These are phyloP conservation scores for Formica aserva DNA, from an alignment of 2,888 invertebrate genomes.

Conservation along the genomic window DNA sequence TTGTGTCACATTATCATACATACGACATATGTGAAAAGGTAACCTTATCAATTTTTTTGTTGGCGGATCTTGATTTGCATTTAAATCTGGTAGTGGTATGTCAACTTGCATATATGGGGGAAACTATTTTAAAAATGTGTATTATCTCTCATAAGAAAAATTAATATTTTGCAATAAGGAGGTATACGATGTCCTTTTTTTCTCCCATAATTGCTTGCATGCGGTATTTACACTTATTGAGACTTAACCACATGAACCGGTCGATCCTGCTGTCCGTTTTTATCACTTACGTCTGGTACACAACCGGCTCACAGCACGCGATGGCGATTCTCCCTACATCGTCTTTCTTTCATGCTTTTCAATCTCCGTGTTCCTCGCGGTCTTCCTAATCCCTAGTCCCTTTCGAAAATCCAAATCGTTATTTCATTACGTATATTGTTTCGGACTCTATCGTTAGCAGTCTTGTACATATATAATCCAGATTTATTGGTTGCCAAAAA, in stretches of 20 bases:
- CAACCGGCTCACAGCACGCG: conserved; percentile 80
- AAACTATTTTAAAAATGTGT: background rate
- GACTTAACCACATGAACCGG: conserved; percentile 77
- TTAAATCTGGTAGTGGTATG: background rate
- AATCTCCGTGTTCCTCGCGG: background rate
- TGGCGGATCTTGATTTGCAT: conserved; percentile 6
- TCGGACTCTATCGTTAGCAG: background rate
- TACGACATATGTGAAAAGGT: background rate
- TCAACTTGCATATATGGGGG: background rate
- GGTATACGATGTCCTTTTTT: conserved; percentile 55
- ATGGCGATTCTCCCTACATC: conserved; percentile 61
- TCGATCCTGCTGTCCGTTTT: conserved; percentile 79
- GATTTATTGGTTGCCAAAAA: background rate
- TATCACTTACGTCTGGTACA: conserved; percentile 79
- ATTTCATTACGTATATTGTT: background rate
- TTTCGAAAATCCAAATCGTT: conserved; percentile 9
- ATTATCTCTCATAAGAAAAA: conserved; percentile 68
- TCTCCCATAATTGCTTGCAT: conserved; percentile 79
- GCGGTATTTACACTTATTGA: conserved; percentile 78
- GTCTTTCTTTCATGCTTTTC: conserved; percentile 43
- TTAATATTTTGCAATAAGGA: conserved; percentile 76
- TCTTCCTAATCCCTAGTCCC: conserved; percentile 11
- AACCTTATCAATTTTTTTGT: conserved; percentile 13
- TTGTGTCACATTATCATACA: background rate
- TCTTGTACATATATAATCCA: background rate